Percentiles rank a stretch among this genome's conserved stretches.
These are phyloP conservation scores for Phylloscopus collybita DNA, from an alignment of 2,797 vertebrate species.

Conservation along the genomic window DNA sequence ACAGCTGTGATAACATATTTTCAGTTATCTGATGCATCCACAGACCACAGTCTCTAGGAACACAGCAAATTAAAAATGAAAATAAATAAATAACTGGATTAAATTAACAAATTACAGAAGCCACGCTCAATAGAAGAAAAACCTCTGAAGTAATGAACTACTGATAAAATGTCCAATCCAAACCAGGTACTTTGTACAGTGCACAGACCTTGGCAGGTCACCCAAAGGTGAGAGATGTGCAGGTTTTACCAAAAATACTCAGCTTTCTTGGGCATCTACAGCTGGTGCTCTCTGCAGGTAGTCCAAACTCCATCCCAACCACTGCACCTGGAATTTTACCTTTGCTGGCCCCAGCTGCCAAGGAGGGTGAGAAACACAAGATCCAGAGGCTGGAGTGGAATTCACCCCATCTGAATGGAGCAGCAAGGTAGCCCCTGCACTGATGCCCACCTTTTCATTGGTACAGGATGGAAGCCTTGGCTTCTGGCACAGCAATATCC, in stretches of 20 bases:
- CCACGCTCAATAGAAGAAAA: not conserved
- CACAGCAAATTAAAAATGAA: conserved; percentile 49
- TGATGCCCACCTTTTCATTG: not conserved
- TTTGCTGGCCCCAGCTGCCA: not conserved
- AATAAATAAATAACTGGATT: conserved; percentile 35
- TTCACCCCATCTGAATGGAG: not conserved
- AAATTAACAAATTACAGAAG: conserved; percentile 7
- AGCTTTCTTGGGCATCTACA: not conserved
- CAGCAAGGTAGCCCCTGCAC: not conserved
- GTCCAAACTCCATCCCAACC: not conserved
- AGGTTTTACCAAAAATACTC: not conserved
- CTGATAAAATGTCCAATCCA: not conserved
- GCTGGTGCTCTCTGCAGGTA: not conserved
- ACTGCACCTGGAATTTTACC: not conserved
- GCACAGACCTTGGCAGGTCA: not conserved
- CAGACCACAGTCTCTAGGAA: conserved; percentile 20
- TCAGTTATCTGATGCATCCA: conserved; percentile 26
- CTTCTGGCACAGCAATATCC: not conserved
- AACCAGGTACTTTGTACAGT: not conserved
- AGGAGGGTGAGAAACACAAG: not conserved
- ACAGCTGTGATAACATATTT: conserved; percentile 54
- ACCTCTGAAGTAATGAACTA: not conserved
- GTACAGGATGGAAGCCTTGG: not conserved
- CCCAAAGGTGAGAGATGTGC: not conserved
- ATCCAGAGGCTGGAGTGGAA: not conserved